A percentile compares a stretch with the other conserved stretches of the same genome.
Conservation (phyloP, 2,888 invertebrate species). For the Bedellia somnulentella region DNA sequence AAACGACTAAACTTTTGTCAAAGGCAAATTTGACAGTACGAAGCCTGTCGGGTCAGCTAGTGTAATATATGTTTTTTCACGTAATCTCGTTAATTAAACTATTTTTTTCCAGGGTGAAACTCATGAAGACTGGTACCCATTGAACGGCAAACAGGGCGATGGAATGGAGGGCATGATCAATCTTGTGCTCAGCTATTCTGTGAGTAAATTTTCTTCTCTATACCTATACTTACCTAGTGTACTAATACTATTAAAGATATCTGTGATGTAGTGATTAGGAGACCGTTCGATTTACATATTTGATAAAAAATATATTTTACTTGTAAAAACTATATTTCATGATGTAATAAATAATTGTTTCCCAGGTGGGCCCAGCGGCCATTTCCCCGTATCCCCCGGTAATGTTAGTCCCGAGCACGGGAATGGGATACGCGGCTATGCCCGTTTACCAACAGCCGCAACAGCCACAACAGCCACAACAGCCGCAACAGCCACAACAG, state of each 20-base stretch:
- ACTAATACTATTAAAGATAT: no score
- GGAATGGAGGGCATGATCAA: constrained; percentile 92
- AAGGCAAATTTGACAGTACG: no score
- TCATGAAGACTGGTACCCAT: constrained; percentile 91
- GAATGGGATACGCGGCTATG: constrained; percentile 55
- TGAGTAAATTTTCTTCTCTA: no score
- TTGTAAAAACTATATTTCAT: neutral
- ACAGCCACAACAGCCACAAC: constrained; percentile 16
- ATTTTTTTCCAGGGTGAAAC: constrained; percentile 70
- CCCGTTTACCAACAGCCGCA: constrained; percentile 34
- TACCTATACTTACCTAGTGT: no score
- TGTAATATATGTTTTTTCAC: no score
- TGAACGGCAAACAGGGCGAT: constrained; percentile 94
- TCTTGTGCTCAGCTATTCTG: constrained; percentile 80
- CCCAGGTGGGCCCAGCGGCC: constrained; percentile 43
- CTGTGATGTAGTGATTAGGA: no score
- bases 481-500: constrained; percentile 15
- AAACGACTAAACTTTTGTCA: no score
- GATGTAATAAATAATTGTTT: neutral
- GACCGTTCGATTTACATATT: no score
- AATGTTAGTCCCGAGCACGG: constrained; percentile 70
- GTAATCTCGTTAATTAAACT: no score
- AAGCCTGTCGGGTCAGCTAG: no score
- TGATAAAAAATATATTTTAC: no score
- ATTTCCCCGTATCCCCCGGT: constrained; percentile 62